Base-by-base conservation (phyloP, 2,113 vertebrate genomes). In the Leucopsar rothschildi region DNA sequence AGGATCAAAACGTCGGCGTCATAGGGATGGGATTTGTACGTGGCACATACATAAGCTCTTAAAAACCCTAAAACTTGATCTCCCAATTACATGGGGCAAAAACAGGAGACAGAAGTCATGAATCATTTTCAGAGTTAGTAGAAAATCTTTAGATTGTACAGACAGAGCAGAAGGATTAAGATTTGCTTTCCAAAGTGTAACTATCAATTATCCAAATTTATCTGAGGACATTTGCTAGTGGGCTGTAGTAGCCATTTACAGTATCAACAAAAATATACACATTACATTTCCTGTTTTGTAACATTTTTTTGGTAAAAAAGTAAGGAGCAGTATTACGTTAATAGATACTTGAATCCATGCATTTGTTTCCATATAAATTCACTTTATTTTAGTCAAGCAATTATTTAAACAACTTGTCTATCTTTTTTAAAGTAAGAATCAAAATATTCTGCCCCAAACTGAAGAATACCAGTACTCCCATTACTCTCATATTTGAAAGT, bases 381-480 rank as follows among this genome's bases (percentile, higher is more conserved):
- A 88, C 12, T 64, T 90, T 88, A 90, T 90, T 95, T 95, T 88
- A 78, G 85, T 68, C 39, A 91, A 91, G n/a, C 8, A 82, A 40
- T 66, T n/a, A 42, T 94, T 91, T 78, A 90, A 82, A 87, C 19
- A 86, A 63, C 42, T 44, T 80, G 16, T 47, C 19, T 61, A 33
- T 83, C 33, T 47, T 93, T 93, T 94, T 93, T 88, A 96, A 88
- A 94, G 68, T 81, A 81, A 94, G 49, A 92, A 88, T 68, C 11
- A 47, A 83, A 86, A 70, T 93, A 83, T 80, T 81, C 39, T 96
- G 63, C n/a, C 33, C 40, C 12, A 75, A 86, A 21, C 10, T 44
- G 49, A 93, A 27, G 66, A 79, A 40, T 56, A 75, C 42, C 13
- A 37, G 81, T 85, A 64, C 59, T 91, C 29, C 69, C 42, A 76